A percentile compares a stretch with the other conserved stretches of the same genome.
Evolutionary conservation across 2,797 vertebrate species (phyloP).

Genomic region (Luscinia megarhynchos): DNA sequence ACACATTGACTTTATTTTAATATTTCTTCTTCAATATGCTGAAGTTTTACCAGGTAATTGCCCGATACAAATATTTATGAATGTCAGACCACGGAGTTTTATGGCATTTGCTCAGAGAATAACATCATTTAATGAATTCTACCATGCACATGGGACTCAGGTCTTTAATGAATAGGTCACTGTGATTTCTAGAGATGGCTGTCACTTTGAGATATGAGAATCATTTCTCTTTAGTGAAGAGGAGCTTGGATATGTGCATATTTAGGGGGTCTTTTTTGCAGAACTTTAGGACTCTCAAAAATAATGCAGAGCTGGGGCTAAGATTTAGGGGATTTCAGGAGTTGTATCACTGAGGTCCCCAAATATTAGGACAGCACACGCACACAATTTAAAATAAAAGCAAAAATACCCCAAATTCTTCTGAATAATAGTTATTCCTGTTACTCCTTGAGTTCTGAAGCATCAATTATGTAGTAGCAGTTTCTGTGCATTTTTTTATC

Average conservation of each 20-base stretch:
- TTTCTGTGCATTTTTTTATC: neutral
- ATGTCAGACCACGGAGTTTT: slow-evolving; percentile 21
- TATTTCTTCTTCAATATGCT: neutral
- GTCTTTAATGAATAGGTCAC: slow-evolving; percentile 64
- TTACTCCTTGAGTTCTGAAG: neutral
- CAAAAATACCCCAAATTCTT: rapidly evolving
- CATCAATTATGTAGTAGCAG: neutral
- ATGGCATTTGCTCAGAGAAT: slow-evolving; percentile 52
- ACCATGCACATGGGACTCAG: slow-evolving; percentile 8
- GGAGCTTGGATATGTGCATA: slow-evolving; percentile 55
- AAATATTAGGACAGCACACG: neutral
- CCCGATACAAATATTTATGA: slow-evolving; percentile 53
- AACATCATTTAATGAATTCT: slow-evolving; percentile 64
- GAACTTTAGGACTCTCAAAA: slow-evolving; percentile 16
- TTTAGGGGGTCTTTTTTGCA: slow-evolving; percentile 41
- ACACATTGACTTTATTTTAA: slow-evolving; percentile 34
- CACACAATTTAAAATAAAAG: neutral
- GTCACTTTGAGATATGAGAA: slow-evolving; percentile 68
- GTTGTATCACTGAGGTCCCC: neutral
- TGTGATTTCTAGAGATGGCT: slow-evolving; percentile 59
- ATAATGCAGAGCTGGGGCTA: neutral
- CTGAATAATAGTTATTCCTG: neutral
- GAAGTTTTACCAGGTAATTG: slow-evolving; percentile 44
- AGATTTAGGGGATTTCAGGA: slow-evolving; percentile 35
- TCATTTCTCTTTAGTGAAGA: slow-evolving; percentile 62